Conservation (phyloP, 2,113 vertebrate species). For the Poecilia latipinna region DNA sequence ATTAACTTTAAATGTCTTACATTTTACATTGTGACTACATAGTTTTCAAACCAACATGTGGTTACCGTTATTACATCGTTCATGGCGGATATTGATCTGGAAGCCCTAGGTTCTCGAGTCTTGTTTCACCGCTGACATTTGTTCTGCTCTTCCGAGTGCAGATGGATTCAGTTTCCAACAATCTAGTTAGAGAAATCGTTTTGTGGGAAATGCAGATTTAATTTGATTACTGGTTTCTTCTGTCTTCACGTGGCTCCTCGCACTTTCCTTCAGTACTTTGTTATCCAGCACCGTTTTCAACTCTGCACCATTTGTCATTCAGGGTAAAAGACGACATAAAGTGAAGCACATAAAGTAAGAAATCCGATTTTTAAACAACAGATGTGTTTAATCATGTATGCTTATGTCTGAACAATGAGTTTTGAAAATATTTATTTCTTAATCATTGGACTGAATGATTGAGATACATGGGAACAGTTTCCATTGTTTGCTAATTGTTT, state of each 20-base stretch:
- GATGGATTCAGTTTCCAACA: conserved; percentile 68
- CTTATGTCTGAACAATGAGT: background rate
- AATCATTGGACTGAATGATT: conserved; percentile 22
- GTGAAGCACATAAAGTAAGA: background rate
- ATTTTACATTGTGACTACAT: background rate
- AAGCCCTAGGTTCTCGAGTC: conserved; percentile 23
- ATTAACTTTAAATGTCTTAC: background rate
- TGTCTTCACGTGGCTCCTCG: conserved; percentile 27
- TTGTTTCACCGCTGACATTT: conserved; percentile 45
- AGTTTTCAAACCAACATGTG: conserved; percentile 3
- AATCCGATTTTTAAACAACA: background rate
- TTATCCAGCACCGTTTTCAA: conserved; percentile 4
- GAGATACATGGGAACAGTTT: conserved; percentile 23
- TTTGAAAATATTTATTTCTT: conserved; percentile 33
- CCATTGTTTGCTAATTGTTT: conserved; percentile 7
- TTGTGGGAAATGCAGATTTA: conserved; percentile 70
- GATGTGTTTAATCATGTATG: background rate
- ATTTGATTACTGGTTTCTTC: conserved; percentile 69
- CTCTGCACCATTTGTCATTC: background rate
- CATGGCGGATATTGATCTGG: conserved; percentile 43
- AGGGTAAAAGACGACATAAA: conserved; percentile 17
- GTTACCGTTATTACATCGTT: background rate
- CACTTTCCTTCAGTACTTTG: conserved; percentile 39
- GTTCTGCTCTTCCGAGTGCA: conserved; percentile 55
- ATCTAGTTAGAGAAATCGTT: conserved; percentile 77